Conservation (phyloP, 2,113 vertebrate genomes). For the Protobothrops flavoviridis region DNA sequence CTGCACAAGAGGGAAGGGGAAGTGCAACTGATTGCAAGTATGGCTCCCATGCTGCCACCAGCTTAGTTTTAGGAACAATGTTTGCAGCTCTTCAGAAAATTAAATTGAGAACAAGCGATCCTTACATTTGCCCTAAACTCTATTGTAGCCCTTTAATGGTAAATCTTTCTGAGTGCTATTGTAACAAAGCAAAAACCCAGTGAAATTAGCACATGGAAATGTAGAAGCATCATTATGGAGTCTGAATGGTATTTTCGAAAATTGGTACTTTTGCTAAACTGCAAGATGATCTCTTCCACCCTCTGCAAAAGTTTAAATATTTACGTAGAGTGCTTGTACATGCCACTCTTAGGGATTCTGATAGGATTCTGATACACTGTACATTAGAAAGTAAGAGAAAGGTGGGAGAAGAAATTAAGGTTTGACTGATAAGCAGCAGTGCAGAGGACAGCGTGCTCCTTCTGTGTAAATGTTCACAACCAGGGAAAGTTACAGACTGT, state of each 20-base stretch:
- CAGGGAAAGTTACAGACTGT: neutral
- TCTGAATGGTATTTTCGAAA: neutral
- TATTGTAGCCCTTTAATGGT: neutral
- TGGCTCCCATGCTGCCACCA: neutral
- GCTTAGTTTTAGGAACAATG: neutral
- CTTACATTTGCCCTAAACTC: neutral
- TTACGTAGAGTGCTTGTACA: neutral
- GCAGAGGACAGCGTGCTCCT: neutral
- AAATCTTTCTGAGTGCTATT: neutral
- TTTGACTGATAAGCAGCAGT: neutral
- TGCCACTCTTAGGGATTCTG: neutral
- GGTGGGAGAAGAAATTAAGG: neutral
- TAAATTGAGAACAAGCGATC: neutral
- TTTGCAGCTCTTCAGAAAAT: neutral
- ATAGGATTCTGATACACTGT: neutral
- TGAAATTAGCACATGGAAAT: neutral
- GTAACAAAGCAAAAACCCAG: neutral
- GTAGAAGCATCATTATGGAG: neutral
- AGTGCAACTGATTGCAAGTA: neutral
- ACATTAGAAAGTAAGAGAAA: neutral
- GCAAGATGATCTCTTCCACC: neutral
- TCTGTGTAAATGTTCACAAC: neutral
- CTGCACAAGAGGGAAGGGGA: neutral
- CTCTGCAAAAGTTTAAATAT: neutral
- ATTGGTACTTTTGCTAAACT: neutral